phyloP scores from a whole-genome alignment of 2,888 invertebrate genomes.

The Megaustenia siamemsis region DNA sequence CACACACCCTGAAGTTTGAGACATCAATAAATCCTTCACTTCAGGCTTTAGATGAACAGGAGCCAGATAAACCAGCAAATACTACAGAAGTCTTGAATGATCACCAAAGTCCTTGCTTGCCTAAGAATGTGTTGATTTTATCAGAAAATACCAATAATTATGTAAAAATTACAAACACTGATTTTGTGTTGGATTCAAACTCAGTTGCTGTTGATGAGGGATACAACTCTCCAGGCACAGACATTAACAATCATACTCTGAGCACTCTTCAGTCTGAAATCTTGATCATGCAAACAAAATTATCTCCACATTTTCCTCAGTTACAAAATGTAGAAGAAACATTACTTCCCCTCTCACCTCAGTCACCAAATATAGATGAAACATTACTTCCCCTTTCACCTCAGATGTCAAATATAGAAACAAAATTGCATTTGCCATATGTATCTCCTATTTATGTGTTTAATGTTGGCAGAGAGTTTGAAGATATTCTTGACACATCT shows the following conservation, averaged over 20 bases:
- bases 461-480: background rate
- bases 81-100: background rate
- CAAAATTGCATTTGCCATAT: background rate
- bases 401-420: background rate
- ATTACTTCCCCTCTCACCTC: background rate
- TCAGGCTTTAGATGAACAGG: background rate
- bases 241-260: background rate
- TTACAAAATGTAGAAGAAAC: background rate
- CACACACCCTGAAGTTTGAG: too few relatives aligned
- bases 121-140: background rate
- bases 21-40: background rate
- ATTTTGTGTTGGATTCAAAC: background rate
- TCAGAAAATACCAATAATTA: background rate
- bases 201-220: slow-evolving; percentile 13
- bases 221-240: slow-evolving; percentile 5
- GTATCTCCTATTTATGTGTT: background rate
- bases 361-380: background rate
- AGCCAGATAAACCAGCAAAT: background rate
- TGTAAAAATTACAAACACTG: background rate
- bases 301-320: background rate
- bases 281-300: background rate
- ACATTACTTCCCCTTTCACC: background rate
- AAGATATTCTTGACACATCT: background rate
- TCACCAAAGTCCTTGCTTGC: background rate
- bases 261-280: background rate